These are phyloP conservation scores for Agrotis exclamationis DNA, from an alignment of 2,888 invertebrate species.

Conservation along the genomic window DNA sequence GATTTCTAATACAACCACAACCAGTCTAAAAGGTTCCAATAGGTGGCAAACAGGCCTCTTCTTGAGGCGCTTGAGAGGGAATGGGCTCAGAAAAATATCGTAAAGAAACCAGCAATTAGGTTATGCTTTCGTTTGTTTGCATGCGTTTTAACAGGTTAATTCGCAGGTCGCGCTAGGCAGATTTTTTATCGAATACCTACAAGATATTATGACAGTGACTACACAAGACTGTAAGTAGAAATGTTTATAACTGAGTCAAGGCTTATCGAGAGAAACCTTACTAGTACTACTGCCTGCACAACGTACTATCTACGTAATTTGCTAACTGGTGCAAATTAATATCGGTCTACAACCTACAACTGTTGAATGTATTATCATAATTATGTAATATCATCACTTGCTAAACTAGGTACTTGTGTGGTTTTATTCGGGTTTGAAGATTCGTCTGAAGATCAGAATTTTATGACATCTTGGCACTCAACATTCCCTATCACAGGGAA, in stretches of 20 bases:
- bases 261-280: conserved; percentile 57
- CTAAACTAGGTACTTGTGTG: not conserved
- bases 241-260: conserved; percentile 60
- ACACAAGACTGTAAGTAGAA: conserved; percentile 33
- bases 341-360: conserved; percentile 14
- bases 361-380: conserved; percentile 32
- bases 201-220: conserved; percentile 17
- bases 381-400: conserved; percentile 11
- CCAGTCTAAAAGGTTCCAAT: too few species aligned
- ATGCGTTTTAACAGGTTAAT: too few species aligned
- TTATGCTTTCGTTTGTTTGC: too few species aligned
- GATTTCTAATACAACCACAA: too few species aligned
- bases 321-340: conserved; percentile 33
- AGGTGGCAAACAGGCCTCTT: too few species aligned
- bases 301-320: conserved; percentile 21
- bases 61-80: too few species aligned
- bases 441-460: not conserved
- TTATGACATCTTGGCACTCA: too few species aligned
- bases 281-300: conserved; percentile 40
- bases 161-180: conserved; percentile 6
- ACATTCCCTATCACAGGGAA: too few species aligned
- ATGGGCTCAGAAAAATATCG: too few species aligned
- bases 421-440: not conserved
- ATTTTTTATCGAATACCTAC: conserved; percentile 7
- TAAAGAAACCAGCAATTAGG: too few species aligned